These are phyloP conservation scores for Oophaga pumilio DNA, from an alignment of 2,113 vertebrate species.

Conservation along the genomic window DNA sequence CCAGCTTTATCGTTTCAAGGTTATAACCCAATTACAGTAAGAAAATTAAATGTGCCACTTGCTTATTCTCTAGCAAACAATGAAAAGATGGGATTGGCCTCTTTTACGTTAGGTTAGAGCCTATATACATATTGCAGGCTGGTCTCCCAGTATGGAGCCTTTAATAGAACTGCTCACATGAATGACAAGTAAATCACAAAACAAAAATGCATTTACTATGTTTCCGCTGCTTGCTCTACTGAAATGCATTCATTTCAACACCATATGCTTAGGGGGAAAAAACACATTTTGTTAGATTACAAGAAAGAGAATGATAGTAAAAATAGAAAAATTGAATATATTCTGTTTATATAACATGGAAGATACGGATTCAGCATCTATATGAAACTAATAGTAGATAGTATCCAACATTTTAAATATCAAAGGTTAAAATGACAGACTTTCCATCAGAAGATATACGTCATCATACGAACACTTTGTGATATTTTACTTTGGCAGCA, in stretches of 20 bases:
- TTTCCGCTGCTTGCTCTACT: background rate
- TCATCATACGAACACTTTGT: no score
- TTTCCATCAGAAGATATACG: no score
- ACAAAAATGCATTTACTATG: background rate
- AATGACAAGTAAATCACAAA: conserved; percentile 35
- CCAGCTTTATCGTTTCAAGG: conserved; percentile 48
- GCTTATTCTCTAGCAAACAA: conserved; percentile 43
- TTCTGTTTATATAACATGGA: background rate
- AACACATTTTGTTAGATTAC: background rate
- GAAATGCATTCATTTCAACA: background rate
- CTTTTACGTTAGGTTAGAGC: conserved; percentile 49
- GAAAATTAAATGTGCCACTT: conserved; percentile 48
- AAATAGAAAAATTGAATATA: background rate
- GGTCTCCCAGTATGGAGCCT: background rate
- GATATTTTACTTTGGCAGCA: no score
- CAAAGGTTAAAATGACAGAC: no score
- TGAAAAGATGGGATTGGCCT: conserved; percentile 46
- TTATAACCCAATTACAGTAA: conserved; percentile 47
- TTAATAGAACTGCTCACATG: conserved; percentile 35
- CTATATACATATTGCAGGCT: conserved; percentile 18
- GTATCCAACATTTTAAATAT: no score
- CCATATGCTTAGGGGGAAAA: background rate
- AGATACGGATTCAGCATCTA: background rate
- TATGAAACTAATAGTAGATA: no score
- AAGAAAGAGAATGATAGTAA: background rate